Percentiles rank a stretch among this genome's conserved stretches.
Evolutionary conservation across 2,888 invertebrate species (phyloP).

Genomic region (Scaptomyza polygonia): DNA sequence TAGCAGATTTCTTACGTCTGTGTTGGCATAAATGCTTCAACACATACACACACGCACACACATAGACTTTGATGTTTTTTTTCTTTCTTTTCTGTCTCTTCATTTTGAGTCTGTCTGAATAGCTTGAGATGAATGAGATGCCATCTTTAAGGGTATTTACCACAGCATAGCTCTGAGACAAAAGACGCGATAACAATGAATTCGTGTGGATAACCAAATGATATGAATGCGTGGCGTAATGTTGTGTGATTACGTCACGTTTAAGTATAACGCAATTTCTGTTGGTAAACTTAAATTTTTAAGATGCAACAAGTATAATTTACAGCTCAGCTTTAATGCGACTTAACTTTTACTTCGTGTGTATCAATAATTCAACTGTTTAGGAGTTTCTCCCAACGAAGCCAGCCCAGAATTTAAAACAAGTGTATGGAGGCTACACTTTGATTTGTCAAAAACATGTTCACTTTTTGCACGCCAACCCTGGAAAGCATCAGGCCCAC

Average conservation of each 20-base stretch:
- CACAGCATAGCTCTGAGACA: conserved; percentile 51
- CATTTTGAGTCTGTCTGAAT: conserved; percentile 48
- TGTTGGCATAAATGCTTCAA: conserved; percentile 71
- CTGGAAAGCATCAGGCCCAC: conserved; percentile 29
- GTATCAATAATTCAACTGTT: neutral
- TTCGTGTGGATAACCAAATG: conserved; percentile 32
- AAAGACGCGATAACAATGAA: conserved; percentile 48
- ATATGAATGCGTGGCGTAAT: conserved; percentile 25
- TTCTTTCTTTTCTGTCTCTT: conserved; percentile 28
- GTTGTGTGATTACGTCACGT: conserved; percentile 13
- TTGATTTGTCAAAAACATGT: conserved; percentile 63
- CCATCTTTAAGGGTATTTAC: conserved; percentile 64
- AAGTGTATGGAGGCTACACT: conserved; percentile 30
- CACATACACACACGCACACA: too few species aligned
- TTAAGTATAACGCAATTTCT: neutral
- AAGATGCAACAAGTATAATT: conserved; percentile 36
- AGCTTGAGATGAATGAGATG: conserved; percentile 62
- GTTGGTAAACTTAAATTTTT: neutral
- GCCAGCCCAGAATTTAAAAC: conserved; percentile 7
- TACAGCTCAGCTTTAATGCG: neutral
- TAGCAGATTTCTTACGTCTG: conserved; percentile 77
- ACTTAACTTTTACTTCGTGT: neutral
- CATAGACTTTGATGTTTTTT: neutral
- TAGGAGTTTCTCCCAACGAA: neutral
- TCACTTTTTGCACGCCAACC: conserved; percentile 23